phyloP scores from a whole-genome alignment of 2,888 invertebrate species.

The Prenolepis imparis region DNA sequence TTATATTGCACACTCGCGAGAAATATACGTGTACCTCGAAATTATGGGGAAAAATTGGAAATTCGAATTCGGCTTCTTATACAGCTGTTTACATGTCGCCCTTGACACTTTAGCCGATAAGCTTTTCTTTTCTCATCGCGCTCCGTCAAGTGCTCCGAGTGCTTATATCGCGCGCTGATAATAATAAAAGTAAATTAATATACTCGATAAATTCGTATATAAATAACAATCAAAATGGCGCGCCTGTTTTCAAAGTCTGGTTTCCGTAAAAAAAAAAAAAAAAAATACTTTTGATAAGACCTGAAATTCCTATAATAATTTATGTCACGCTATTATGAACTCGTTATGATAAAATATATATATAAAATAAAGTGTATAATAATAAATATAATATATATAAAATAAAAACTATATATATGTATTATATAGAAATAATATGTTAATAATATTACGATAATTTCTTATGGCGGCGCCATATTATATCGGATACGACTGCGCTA shows the following conservation, averaged over 20 bases:
- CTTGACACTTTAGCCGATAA: slow-evolving; percentile 55
- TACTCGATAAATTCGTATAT: slow-evolving; percentile 27
- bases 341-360: neutral
- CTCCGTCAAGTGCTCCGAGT: slow-evolving; percentile 27
- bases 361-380: too few species aligned
- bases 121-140: slow-evolving; percentile 20
- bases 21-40: neutral
- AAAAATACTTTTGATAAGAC: slow-evolving; percentile 24
- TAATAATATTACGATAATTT: slow-evolving; percentile 12
- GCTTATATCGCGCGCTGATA: slow-evolving; percentile 35
- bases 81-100: slow-evolving; percentile 37
- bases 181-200: slow-evolving; percentile 51
- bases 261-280: slow-evolving; percentile 27
- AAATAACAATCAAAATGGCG: slow-evolving; percentile 44
- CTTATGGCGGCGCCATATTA: neutral
- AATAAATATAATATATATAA: too few species aligned
- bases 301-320: neutral
- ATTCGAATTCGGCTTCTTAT: neutral
- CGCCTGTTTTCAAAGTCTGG: slow-evolving; percentile 9
- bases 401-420: neutral
- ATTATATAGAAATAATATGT: neutral
- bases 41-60: neutral
- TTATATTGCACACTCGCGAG: too few species aligned
- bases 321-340: neutral
- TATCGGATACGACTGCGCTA: slow-evolving; percentile 30